These are phyloP conservation scores for Tupiocoris notatus DNA, from an alignment of 2,888 invertebrate genomes.

Conservation along the genomic window DNA sequence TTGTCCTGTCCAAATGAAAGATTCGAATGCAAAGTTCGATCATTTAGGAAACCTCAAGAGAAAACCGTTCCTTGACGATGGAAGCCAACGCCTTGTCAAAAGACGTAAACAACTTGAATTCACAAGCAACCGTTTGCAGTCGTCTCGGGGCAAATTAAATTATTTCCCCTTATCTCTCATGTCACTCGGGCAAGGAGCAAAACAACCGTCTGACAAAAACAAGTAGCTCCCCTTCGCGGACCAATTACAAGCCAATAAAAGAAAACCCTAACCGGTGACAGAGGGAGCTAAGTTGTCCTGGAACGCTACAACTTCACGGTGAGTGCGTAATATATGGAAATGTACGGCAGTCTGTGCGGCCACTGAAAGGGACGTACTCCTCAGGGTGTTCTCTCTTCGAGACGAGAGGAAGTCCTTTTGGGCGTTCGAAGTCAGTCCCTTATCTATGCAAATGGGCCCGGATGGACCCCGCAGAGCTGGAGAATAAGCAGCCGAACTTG, in stretches of 20 bases:
- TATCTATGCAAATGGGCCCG: slow-evolving; percentile 27
- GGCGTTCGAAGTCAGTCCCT: slow-evolving; percentile 10
- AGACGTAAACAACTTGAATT: neutral
- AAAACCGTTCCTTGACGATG: no score
- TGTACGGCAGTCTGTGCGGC: neutral
- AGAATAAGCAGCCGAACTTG: neutral
- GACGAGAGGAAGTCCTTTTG: slow-evolving; percentile 28
- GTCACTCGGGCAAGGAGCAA: neutral
- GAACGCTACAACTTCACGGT: neutral
- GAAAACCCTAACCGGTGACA: neutral
- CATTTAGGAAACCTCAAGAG: no score
- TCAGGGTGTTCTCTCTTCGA: neutral
- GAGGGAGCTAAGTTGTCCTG: neutral
- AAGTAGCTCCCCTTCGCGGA: slow-evolving; percentile 16
- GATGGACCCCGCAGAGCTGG: neutral
- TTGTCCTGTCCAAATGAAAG: no score
- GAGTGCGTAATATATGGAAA: neutral
- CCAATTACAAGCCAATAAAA: slow-evolving; percentile 28
- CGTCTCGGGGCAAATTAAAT: neutral
- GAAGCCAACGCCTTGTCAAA: no score
- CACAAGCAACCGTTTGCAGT: neutral
- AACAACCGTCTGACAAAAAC: slow-evolving; percentile 11
- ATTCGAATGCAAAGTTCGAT: no score
- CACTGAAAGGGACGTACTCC: neutral
- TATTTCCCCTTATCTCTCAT: neutral